These are phyloP conservation scores for Sylvicola cinctus DNA, from an alignment of 2,888 invertebrate species.

Conservation along the genomic window DNA sequence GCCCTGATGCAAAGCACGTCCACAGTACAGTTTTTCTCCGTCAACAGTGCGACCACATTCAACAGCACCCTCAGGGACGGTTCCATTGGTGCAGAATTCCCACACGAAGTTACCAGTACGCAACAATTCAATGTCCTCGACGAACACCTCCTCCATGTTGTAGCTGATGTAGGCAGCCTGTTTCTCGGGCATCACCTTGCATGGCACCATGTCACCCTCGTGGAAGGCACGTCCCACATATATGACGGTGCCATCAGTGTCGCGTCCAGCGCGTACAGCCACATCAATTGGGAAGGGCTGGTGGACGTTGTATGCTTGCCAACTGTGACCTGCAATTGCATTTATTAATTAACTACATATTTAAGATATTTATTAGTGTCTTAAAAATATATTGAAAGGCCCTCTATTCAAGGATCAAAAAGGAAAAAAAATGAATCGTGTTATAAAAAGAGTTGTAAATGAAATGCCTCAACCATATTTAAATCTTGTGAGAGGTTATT, in stretches of 20 bases:
- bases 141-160: constrained; percentile 38
- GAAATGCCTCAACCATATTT: no score
- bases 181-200: constrained; percentile 37
- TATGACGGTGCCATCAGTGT: constrained; percentile 47
- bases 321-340: constrained; percentile 11
- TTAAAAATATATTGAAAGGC: no score
- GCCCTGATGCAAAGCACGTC: constrained; percentile 43
- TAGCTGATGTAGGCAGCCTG: constrained; percentile 40
- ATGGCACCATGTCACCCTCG: constrained; percentile 37
- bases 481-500: no score
- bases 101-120: constrained; percentile 41
- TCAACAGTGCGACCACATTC: constrained; percentile 38
- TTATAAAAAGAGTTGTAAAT: no score
- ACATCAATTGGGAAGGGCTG: constrained; percentile 27
- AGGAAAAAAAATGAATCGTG: no score
- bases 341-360: no score
- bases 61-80: constrained; percentile 41
- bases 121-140: constrained; percentile 43
- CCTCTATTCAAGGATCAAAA: no score
- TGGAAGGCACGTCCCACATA: constrained; percentile 51
- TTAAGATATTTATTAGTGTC: no score
- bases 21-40: constrained; percentile 46
- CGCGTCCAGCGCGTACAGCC: constrained; percentile 41
- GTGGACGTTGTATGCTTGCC: constrained; percentile 22
- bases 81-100: constrained; percentile 37